These are phyloP conservation scores for Pachypanchax playfairii DNA, from an alignment of 2,113 vertebrate genomes.

Conservation along the genomic window DNA sequence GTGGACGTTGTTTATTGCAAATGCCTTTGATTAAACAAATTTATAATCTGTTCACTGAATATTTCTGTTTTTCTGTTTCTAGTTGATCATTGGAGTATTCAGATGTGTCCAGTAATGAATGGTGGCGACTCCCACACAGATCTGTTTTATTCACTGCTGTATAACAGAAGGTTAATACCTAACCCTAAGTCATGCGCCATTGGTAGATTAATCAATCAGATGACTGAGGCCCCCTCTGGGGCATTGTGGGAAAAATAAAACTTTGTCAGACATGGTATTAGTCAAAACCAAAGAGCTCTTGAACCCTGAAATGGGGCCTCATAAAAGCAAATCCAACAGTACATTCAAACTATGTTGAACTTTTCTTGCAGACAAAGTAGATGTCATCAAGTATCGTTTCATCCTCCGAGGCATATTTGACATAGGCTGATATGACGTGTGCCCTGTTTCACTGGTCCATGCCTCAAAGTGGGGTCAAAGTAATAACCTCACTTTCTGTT, in stretches of 20 bases:
- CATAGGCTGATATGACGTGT: conserved; percentile 55
- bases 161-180: conserved; percentile 8
- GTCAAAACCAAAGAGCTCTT: conserved; percentile 48
- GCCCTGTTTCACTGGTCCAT: conserved; percentile 47
- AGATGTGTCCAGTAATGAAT: too few species aligned
- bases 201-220: conserved; percentile 65
- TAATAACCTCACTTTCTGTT: conserved; percentile 44
- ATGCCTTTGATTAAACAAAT: too few species aligned
- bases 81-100: conserved; percentile 2
- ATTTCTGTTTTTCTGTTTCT: background rate
- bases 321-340: conserved; percentile 18
- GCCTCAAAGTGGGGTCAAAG: conserved; percentile 60
- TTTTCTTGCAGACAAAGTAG: conserved; percentile 44
- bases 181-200: conserved; percentile 30
- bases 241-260: conserved; percentile 39
- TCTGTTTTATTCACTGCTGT: conserved; percentile 4
- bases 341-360: conserved; percentile 44
- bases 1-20: background rate
- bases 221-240: conserved; percentile 53
- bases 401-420: conserved; percentile 51
- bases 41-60: background rate
- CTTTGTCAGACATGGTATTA: conserved; percentile 67
- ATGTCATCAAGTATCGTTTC: conserved; percentile 53
- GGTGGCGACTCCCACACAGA: conserved; percentile 10
- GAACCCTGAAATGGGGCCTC: conserved; percentile 31